These are phyloP conservation scores for Lithobates sylvaticus DNA, from an alignment of 2,797 vertebrate genomes.

Conservation along the genomic window DNA sequence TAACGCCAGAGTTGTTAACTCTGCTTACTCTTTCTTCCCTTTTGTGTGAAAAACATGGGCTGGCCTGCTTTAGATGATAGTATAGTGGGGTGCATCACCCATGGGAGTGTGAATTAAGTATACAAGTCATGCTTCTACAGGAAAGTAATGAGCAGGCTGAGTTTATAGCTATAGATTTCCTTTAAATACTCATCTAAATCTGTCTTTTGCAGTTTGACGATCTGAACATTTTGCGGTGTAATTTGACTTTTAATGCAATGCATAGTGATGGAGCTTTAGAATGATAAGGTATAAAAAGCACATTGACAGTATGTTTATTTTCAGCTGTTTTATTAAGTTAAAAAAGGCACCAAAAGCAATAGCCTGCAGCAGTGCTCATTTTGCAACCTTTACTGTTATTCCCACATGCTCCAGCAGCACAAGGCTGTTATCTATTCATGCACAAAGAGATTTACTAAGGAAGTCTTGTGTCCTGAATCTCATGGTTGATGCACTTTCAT, in stretches of 20 bases:
- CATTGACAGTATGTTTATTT: not conserved
- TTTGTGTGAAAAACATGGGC: no score
- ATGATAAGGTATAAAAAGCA: not conserved
- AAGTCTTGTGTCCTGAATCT: conserved; percentile 4
- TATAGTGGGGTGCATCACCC: not conserved
- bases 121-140: not conserved
- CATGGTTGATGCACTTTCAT: conserved; percentile 13
- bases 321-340: not conserved
- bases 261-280: not conserved
- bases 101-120: not conserved
- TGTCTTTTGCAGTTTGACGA: not conserved
- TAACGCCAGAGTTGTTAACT: no score
- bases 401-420: conserved; percentile 33
- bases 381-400: conserved; percentile 30
- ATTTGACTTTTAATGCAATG: not conserved
- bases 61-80: no score
- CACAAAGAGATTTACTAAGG: conserved; percentile 43
- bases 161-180: conserved; percentile 30
- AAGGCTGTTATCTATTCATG: conserved; percentile 26
- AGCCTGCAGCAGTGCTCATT: conserved; percentile 23
- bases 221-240: conserved; percentile 4
- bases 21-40: no score
- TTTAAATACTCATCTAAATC: conserved; percentile 9
- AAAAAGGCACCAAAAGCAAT: conserved; percentile 4
- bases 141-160: conserved; percentile 6